A percentile compares a stretch with the other conserved stretches of the same genome.
These are phyloP conservation scores for Sinella curviseta DNA, from an alignment of 1,140 invertebrate species.

Conservation along the genomic window DNA sequence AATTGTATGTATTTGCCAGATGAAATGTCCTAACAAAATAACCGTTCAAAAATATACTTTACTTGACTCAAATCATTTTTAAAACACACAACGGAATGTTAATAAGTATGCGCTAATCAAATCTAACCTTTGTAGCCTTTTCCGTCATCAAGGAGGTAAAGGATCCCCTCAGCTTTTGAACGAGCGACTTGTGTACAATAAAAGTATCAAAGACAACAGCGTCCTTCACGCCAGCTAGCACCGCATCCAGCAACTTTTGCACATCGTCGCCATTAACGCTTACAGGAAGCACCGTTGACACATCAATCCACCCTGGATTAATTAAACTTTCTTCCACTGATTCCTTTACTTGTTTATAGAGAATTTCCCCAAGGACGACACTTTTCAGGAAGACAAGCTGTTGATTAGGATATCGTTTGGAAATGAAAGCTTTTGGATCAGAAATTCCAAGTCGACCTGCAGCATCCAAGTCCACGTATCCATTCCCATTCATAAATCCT, in stretches of 20 bases:
- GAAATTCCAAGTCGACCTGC: slow-evolving; percentile 81
- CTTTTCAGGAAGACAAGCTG: slow-evolving; percentile 71
- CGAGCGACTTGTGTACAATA: slow-evolving; percentile 62
- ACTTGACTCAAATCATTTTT: slow-evolving; percentile 9
- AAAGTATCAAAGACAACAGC: slow-evolving; percentile 58
- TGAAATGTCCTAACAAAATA: slow-evolving; percentile 58
- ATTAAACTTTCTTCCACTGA: slow-evolving; percentile 44
- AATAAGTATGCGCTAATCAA: slow-evolving; percentile 3
- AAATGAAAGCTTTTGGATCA: slow-evolving; percentile 79
- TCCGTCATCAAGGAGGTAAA: slow-evolving; percentile 69
- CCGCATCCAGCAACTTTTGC: slow-evolving; percentile 67
- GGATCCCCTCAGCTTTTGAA: slow-evolving; percentile 68
- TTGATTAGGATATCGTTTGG: slow-evolving; percentile 69
- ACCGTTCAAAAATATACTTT: neutral
- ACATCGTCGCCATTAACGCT: slow-evolving; percentile 76
- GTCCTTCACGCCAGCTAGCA: slow-evolving; percentile 55
- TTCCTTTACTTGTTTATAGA: slow-evolving; percentile 67
- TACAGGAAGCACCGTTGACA: slow-evolving; percentile 67
- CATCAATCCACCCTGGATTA: slow-evolving; percentile 50
- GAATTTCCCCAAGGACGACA: slow-evolving; percentile 72
- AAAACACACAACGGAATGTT: slow-evolving; percentile 39
- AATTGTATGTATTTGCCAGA: slow-evolving; percentile 59
- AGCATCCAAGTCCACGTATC: slow-evolving; percentile 90
- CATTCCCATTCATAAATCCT: slow-evolving; percentile 90
- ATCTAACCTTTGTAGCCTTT: slow-evolving; percentile 68